These are phyloP conservation scores for Anableps anableps DNA, from an alignment of 2,797 vertebrate species.

Conservation along the genomic window DNA sequence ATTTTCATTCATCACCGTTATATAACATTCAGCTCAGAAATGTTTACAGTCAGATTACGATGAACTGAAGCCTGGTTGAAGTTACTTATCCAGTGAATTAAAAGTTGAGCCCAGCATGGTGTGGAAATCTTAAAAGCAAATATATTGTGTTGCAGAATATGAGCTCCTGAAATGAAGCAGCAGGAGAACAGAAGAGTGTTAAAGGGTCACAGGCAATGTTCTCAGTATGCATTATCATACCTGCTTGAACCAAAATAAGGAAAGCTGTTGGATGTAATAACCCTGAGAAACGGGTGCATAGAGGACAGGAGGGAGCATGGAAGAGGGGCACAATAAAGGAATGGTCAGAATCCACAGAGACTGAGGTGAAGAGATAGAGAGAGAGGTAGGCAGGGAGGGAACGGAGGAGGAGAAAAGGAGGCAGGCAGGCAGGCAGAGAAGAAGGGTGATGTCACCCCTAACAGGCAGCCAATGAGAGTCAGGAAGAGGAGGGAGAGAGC, in stretches of 20 bases:
- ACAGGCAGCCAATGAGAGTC: constrained; percentile 78
- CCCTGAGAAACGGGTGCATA: constrained; percentile 41
- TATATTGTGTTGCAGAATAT: constrained; percentile 32
- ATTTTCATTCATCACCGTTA: constrained; percentile 52
- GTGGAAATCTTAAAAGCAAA: constrained; percentile 31
- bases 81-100: constrained; percentile 37
- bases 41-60: constrained; percentile 44
- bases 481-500: constrained; percentile 69
- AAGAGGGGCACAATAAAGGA: constrained; percentile 69
- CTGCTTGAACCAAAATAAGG: constrained; percentile 25
- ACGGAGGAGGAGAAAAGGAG: constrained; percentile 50
- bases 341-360: constrained; percentile 69
- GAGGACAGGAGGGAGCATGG: constrained; percentile 41
- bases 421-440: constrained; percentile 68
- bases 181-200: constrained; percentile 18
- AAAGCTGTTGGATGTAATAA: constrained; percentile 41
- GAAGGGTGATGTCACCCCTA: constrained; percentile 84
- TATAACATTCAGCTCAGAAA: constrained; percentile 49
- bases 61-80: constrained; percentile 37
- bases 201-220: constrained; percentile 26
- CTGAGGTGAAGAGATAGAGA: constrained; percentile 59
- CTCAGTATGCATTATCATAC: constrained; percentile 39
- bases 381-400: constrained; percentile 40
- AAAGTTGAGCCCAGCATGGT: constrained; percentile 44
- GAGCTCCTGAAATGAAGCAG: constrained; percentile 32